phyloP scores from a whole-genome alignment of 2,888 invertebrate species.

The Stegophylla sp. region DNA sequence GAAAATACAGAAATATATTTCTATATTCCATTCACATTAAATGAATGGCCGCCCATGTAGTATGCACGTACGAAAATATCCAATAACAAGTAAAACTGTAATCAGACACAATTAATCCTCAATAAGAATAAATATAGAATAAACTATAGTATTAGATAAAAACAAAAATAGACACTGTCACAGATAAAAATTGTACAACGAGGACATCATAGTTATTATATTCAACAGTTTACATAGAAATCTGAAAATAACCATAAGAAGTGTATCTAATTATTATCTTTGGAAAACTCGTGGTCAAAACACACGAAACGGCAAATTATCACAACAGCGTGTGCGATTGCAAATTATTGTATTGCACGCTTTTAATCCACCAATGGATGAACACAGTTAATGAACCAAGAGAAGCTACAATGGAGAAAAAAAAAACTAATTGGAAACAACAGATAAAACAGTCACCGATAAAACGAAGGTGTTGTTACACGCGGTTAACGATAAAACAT shows the following conservation, averaged over 20 bases:
- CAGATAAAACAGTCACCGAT: not conserved
- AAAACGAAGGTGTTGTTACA: no score
- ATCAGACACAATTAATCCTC: not conserved
- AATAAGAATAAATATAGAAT: no score
- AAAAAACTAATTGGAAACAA: no score
- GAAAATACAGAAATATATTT: conserved; percentile 23
- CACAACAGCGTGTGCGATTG: not conserved
- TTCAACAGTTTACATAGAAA: not conserved
- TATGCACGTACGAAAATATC: not conserved
- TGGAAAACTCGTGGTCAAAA: not conserved
- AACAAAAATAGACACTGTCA: not conserved
- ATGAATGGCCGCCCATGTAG: not conserved
- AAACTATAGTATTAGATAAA: no score
- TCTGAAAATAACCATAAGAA: not conserved
- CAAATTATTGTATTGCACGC: not conserved
- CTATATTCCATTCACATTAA: conserved; percentile 18
- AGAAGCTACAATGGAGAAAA: not conserved
- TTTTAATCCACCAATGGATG: conserved; percentile 29
- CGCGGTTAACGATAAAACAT: no score
- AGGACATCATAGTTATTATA: no score
- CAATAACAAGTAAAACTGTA: not conserved
- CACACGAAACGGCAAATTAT: conserved; percentile 9
- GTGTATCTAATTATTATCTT: not conserved
- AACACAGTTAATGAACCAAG: not conserved
- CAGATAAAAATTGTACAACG: not conserved